A percentile compares a stretch with the other conserved stretches of the same genome.
Conservation (phyloP, 2,888 invertebrate genomes). For the Acanthococcus lagerstroemiae region DNA sequence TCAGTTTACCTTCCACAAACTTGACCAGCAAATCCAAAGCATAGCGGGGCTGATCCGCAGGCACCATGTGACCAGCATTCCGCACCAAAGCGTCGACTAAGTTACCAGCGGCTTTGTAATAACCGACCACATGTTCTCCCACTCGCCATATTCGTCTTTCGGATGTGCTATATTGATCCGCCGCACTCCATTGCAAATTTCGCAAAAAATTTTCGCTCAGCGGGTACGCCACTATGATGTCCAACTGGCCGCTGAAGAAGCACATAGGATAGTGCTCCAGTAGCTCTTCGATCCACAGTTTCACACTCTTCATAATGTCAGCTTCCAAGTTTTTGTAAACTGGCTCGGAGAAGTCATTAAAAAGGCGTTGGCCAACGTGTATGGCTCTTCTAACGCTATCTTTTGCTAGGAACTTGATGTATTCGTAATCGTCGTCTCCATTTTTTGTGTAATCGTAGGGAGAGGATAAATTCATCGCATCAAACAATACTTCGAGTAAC, state of each 20-base stretch:
- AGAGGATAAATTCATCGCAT: too few relatives aligned
- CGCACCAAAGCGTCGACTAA: constrained; percentile 62
- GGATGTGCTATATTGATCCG: constrained; percentile 55
- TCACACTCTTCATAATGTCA: constrained; percentile 73
- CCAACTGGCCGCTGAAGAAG: constrained; percentile 80
- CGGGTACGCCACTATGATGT: constrained; percentile 81
- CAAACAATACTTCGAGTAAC: neutral
- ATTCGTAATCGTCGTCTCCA: neutral
- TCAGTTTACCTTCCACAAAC: too few relatives aligned
- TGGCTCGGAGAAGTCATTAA: constrained; percentile 47
- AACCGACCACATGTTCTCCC: constrained; percentile 59
- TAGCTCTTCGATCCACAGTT: constrained; percentile 58
- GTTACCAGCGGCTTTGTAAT: constrained; percentile 59
- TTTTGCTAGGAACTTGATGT: neutral
- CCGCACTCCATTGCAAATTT: constrained; percentile 50
- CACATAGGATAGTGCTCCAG: constrained; percentile 56
- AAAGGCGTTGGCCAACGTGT: constrained; percentile 73
- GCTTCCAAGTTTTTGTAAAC: constrained; percentile 60
- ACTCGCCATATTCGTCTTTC: constrained; percentile 52
- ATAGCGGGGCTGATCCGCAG: constrained; percentile 66
- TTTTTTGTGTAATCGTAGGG: neutral
- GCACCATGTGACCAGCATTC: constrained; percentile 72
- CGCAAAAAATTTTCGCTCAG: constrained; percentile 48
- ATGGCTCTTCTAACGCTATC: constrained; percentile 46
- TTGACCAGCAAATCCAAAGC: constrained; percentile 59